Evolutionary conservation across 1,140 invertebrate species (phyloP).

Genomic region (Lutraria rhynchaena): DNA sequence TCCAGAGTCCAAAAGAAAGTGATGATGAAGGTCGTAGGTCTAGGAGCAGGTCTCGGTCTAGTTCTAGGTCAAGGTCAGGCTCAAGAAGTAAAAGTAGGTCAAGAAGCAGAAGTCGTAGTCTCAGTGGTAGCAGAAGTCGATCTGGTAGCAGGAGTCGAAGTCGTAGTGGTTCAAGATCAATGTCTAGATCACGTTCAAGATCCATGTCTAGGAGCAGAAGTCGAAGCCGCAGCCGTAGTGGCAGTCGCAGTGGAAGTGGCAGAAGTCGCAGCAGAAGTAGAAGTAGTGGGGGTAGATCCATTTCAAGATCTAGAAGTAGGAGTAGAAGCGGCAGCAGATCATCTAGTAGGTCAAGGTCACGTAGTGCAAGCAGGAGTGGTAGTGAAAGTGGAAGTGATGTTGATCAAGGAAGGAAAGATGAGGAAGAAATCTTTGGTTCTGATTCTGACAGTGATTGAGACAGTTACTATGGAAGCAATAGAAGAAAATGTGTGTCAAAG

Average conservation of each 20-base stretch:
- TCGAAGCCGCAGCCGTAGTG: constrained; percentile 61
- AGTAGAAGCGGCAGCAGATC: constrained; percentile 62
- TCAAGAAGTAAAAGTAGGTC: constrained; percentile 48
- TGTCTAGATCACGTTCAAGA: constrained; percentile 55
- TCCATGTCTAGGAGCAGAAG: constrained; percentile 65
- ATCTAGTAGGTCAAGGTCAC: constrained; percentile 48
- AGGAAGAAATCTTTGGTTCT: constrained; percentile 82
- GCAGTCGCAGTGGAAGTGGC: constrained; percentile 66
- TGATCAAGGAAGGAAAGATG: constrained; percentile 80
- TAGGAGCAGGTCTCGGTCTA: constrained; percentile 27
- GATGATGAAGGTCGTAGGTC: constrained; percentile 59
- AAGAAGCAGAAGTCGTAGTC: constrained; percentile 30
- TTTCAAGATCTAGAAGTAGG: constrained; percentile 29
- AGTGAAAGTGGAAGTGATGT: constrained; percentile 71
- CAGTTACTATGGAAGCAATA: too few species aligned
- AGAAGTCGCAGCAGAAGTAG: constrained; percentile 62
- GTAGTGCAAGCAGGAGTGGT: constrained; percentile 67
- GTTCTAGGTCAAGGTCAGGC: constrained; percentile 17
- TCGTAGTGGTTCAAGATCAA: constrained; percentile 45
- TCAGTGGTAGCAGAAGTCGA: constrained; percentile 62
- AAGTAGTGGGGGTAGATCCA: constrained; percentile 63
- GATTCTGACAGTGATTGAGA: constrained; percentile 70
- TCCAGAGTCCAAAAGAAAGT: constrained; percentile 59
- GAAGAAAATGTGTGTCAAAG: too few species aligned
- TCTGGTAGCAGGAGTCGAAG: constrained; percentile 62